Percentiles rank a stretch among this genome's conserved stretches.
Conservation (phyloP, 2,113 vertebrate genomes). For the Spea multiplicata region DNA sequence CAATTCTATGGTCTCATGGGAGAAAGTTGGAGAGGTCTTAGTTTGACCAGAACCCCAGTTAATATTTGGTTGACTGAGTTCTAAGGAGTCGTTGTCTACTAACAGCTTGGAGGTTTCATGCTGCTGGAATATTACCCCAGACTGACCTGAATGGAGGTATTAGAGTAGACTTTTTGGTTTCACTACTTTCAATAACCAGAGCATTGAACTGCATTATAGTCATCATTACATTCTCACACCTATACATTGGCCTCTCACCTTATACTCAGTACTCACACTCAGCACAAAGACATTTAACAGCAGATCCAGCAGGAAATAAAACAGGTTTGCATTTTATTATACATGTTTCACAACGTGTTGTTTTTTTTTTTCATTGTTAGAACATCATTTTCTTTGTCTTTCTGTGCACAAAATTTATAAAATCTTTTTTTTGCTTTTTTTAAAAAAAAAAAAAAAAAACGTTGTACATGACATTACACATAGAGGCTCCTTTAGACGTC, state of each 20-base stretch:
- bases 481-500: slow-evolving; percentile 16
- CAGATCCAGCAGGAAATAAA: slow-evolving; percentile 36
- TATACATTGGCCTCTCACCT: slow-evolving; percentile 10
- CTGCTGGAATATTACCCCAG: too few relatives aligned
- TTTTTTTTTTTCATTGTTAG: slow-evolving; percentile 31
- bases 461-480: neutral
- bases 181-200: too few relatives aligned
- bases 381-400: slow-evolving; percentile 39
- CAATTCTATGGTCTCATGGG: too few relatives aligned
- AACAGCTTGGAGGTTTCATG: too few relatives aligned
- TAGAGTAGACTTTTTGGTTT: too few relatives aligned
- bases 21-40: too few relatives aligned
- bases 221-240: slow-evolving; percentile 6
- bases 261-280: slow-evolving; percentile 37
- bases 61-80: too few relatives aligned
- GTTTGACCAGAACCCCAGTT: too few relatives aligned
- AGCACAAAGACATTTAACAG: neutral
- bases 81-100: too few relatives aligned
- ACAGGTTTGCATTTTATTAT: slow-evolving; percentile 56
- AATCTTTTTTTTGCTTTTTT: slow-evolving; percentile 33
- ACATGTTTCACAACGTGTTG: slow-evolving; percentile 47
- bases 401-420: slow-evolving; percentile 44
- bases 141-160: too few relatives aligned
- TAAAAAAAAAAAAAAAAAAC: slow-evolving; percentile 32
- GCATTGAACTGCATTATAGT: too few relatives aligned